A percentile compares a stretch with the other conserved stretches of the same genome.
Evolutionary conservation across 2,888 invertebrate species (phyloP).

Genomic region (Eupithecia exiguata): DNA sequence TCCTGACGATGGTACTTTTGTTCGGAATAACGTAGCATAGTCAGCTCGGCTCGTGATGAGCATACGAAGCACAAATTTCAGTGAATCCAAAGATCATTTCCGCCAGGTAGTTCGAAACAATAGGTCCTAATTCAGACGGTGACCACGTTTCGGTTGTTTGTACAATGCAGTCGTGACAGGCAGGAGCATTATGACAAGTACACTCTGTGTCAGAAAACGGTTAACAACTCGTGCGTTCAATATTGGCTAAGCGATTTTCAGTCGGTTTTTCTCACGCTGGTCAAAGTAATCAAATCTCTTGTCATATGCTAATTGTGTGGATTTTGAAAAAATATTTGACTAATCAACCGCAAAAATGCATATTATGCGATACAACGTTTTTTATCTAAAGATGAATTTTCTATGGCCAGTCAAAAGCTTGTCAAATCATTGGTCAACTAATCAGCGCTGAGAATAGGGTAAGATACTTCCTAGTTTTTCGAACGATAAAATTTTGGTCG

Average conservation of each 20-base stretch:
- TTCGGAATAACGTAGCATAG: slow-evolving; percentile 3
- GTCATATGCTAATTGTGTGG: neutral
- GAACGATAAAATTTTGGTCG: neutral
- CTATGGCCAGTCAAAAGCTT: no score
- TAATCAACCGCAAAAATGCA: neutral
- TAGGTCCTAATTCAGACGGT: slow-evolving; percentile 46
- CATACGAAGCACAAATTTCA: slow-evolving; percentile 22
- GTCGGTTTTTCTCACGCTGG: neutral
- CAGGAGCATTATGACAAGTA: slow-evolving; percentile 46
- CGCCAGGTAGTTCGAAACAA: slow-evolving; percentile 42
- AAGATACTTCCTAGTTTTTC: neutral
- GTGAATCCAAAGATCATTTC: slow-evolving; percentile 30
- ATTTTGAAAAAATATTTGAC: neutral
- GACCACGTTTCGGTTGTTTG: slow-evolving; percentile 57
- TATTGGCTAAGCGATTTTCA: neutral
- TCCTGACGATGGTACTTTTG: neutral
- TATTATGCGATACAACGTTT: neutral
- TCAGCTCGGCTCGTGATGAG: slow-evolving; percentile 12
- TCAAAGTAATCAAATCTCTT: neutral
- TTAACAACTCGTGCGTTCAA: slow-evolving; percentile 16
- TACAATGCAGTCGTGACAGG: slow-evolving; percentile 59
- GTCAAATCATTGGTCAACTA: no score
- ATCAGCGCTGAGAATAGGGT: neutral
- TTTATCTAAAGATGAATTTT: no score
- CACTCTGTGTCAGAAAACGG: slow-evolving; percentile 12